Evolutionary conservation across 37 sponge, comb jelly and placozoan genomes (phyloP).

Genomic region (Corticium candelabrum): DNA sequence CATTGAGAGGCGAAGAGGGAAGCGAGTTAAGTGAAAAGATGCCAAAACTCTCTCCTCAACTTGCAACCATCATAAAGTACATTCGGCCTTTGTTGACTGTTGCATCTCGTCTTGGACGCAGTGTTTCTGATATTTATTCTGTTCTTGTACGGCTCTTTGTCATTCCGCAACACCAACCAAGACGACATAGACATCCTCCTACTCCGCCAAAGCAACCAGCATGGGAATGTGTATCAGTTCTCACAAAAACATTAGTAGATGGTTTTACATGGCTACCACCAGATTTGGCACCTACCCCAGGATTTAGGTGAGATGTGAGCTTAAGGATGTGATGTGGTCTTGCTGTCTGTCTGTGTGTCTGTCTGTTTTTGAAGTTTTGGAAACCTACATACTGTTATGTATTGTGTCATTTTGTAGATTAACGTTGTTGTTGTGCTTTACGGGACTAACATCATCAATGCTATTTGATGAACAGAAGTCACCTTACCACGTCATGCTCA

Average conservation of each 20-base stretch:
- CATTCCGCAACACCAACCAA: slow-evolving; percentile 30
- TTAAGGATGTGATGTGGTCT: too few relatives aligned
- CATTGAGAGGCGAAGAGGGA: slow-evolving; percentile 17
- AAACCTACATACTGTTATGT: too few relatives aligned
- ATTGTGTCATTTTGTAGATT: slow-evolving; percentile 28
- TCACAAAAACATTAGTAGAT: background rate
- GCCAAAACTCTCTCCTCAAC: background rate
- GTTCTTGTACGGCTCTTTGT: slow-evolving; percentile 46
- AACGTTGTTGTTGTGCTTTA: slow-evolving; percentile 68
- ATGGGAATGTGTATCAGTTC: background rate
- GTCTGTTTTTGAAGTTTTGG: too few relatives aligned
- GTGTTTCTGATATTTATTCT: slow-evolving; percentile 64
- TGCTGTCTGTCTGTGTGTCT: too few relatives aligned
- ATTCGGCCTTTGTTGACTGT: slow-evolving; percentile 43
- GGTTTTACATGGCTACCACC: background rate
- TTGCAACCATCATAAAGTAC: slow-evolving; percentile 22
- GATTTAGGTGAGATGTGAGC: too few relatives aligned
- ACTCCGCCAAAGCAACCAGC: background rate
- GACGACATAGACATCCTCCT: background rate
- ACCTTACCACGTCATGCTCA: slow-evolving; percentile 77
- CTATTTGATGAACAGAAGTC: slow-evolving; percentile 87
- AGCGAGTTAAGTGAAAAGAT: background rate
- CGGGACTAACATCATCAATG: slow-evolving; percentile 66
- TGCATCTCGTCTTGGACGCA: slow-evolving; percentile 50
- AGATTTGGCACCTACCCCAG: background rate